A percentile compares a stretch with the other conserved stretches of the same genome.
phyloP scores from a whole-genome alignment of 2,113 vertebrate genomes.

The Oreochromis niloticus region DNA sequence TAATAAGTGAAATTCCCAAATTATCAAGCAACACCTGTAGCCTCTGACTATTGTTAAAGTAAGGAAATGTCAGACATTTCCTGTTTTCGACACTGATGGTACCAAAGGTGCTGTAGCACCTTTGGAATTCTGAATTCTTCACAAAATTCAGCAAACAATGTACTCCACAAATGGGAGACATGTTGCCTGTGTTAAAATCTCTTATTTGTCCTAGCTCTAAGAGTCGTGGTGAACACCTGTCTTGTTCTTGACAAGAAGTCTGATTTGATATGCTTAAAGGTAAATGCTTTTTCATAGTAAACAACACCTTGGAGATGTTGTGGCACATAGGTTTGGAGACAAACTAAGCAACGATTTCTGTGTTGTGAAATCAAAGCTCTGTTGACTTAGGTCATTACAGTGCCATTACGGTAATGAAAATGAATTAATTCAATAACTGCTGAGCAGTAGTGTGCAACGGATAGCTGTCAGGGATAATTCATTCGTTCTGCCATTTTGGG shows the following conservation, averaged over 20 bases:
- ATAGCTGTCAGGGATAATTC: slow-evolving; percentile 37
- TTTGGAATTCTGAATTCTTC: background rate
- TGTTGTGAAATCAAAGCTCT: background rate
- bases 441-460: slow-evolving; percentile 16
- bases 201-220: background rate
- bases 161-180: background rate
- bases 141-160: background rate
- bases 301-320: background rate
- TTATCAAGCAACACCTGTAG: background rate
- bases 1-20: background rate
- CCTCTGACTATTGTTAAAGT: background rate
- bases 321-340: background rate
- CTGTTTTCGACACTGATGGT: background rate
- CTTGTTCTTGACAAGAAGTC: background rate
- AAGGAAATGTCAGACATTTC: background rate
- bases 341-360: background rate
- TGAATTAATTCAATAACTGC: slow-evolving; percentile 42
- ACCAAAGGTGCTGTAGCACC: background rate
- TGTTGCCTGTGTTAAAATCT: background rate
- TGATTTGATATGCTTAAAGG: background rate
- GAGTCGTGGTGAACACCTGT: background rate
- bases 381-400: background rate
- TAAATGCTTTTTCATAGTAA: background rate
- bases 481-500: slow-evolving; percentile 13
- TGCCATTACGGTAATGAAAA: background rate